These are phyloP conservation scores for Gymnosoma rotundatum DNA, from an alignment of 2,888 invertebrate species.

Conservation along the genomic window DNA sequence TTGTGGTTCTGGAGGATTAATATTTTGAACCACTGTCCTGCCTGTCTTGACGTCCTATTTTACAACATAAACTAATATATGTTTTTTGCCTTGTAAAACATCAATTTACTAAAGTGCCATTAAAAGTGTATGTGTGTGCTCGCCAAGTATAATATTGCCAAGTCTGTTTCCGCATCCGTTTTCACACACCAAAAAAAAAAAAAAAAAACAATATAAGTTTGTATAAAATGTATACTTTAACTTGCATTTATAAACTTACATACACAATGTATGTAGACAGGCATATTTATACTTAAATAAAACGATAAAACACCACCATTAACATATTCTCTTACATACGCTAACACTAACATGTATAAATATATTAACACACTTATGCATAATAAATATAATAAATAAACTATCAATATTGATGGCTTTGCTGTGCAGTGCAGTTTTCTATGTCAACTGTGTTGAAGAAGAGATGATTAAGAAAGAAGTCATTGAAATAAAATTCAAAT, in stretches of 20 bases:
- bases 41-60: slow-evolving; percentile 18
- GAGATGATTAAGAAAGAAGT: slow-evolving; percentile 14
- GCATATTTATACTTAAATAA: slow-evolving; percentile 27
- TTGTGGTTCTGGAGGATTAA: not conserved
- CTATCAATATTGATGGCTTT: slow-evolving; percentile 58
- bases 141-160: slow-evolving; percentile 60
- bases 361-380: slow-evolving; percentile 33
- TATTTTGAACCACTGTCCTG: slow-evolving; percentile 51
- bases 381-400: slow-evolving; percentile 64
- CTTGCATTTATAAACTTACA: not conserved
- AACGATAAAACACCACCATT: slow-evolving; percentile 19
- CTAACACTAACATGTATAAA: not conserved
- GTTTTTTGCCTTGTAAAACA: slow-evolving; percentile 54
- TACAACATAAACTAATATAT: slow-evolving; percentile 36
- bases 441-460: slow-evolving; percentile 40
- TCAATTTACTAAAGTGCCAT: slow-evolving; percentile 67
- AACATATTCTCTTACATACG: slow-evolving; percentile 18
- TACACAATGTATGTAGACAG: slow-evolving; percentile 15
- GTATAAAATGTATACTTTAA: slow-evolving; percentile 19
- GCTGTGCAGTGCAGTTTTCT: slow-evolving; percentile 17
- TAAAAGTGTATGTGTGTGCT: slow-evolving; percentile 1
- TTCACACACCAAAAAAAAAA: slow-evolving; percentile 17
- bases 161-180: slow-evolving; percentile 67
- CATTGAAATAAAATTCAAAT: slow-evolving; percentile 14
- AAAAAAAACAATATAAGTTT: slow-evolving; percentile 16